Evolutionary conservation across 2,888 invertebrate genomes (phyloP).

Genomic region (Colostygia pectinataria): DNA sequence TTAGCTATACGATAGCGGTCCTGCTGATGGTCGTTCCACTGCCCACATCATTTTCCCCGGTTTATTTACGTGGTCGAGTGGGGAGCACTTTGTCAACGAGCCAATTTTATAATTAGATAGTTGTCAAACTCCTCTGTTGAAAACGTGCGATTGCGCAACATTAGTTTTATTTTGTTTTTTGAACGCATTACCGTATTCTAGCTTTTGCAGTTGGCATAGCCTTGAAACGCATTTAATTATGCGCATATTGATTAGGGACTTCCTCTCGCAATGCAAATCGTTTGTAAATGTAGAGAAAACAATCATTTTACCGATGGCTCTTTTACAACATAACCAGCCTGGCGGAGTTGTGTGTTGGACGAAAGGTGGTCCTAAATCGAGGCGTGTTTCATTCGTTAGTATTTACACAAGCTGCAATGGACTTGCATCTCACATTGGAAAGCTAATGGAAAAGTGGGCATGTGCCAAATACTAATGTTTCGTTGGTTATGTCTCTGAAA

Average conservation of each 20-base stretch:
- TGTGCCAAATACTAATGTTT: not conserved
- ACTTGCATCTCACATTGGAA: too few species aligned
- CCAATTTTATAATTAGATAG: slow-evolving; percentile 71
- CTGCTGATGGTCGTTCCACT: slow-evolving; percentile 42
- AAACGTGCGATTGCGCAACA: slow-evolving; percentile 51
- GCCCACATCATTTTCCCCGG: slow-evolving; percentile 51
- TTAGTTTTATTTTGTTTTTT: slow-evolving; percentile 25
- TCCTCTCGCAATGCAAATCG: slow-evolving; percentile 13
- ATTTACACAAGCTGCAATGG: too few species aligned
- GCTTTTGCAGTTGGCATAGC: slow-evolving; percentile 16
- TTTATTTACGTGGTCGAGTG: slow-evolving; percentile 57
- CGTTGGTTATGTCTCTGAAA: too few species aligned
- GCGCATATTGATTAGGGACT: slow-evolving; percentile 22
- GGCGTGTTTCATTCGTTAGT: too few species aligned
- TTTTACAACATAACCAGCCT: too few species aligned
- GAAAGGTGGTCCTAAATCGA: too few species aligned
- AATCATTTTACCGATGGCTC: not conserved
- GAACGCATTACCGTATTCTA: slow-evolving; percentile 19
- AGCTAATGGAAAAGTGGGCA: too few species aligned
- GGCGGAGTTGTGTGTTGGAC: too few species aligned
- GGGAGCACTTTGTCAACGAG: slow-evolving; percentile 59
- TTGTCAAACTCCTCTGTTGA: slow-evolving; percentile 57
- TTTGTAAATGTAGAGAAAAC: slow-evolving; percentile 10
- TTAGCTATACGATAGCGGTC: slow-evolving; percentile 23
- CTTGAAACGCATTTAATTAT: slow-evolving; percentile 20